Evolutionary conservation across 2,113 vertebrate species (phyloP), one percentile per base, ranked within the genome.

Genomic region (Narcine bancroftii): DNA sequence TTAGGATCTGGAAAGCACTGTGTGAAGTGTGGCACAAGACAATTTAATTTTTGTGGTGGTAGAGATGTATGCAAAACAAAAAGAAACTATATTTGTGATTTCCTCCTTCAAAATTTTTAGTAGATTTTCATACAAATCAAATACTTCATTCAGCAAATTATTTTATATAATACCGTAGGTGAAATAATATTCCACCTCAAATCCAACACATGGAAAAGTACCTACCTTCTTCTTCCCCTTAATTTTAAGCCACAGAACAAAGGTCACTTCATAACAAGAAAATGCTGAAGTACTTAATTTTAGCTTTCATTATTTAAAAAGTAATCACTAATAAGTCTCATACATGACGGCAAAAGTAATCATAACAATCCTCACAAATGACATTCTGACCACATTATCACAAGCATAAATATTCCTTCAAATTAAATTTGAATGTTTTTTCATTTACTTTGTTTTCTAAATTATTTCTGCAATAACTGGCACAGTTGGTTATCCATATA

Each of bases 401-500:
- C 29, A 85, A 19, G 39, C 81, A 50, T 24, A 85, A n/a, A 11
- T 45, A 15, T 76, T 42, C 13, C 56, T 85, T 83, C 29, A 77
- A 42, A 77, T 17, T 56, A 56, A 56, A 2, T 69, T 69, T 69
- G n/a, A 53, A n/a, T n/a, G 13, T 85, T 56, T n/a, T 85, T 56
- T 83, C 26, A 85, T n/a, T 85, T 33, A 85, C 81, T 85, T 53
- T 5, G 81, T 56, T 85, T 85, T 85, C 81, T 85, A 85, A 85
- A 56, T 56, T 85, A 85, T 56, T 85, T n/a, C 26, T 56, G 81
- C 15, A 85, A n/a, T 85, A 56, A 56, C 33, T 50, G n/a, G 81
- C 26, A 50, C 50, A 56, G 33, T 85, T 26, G 81, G 47, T 56
- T 17, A 29, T 85, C 81, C 53, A 17, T 50, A 50, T 9, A 50